Evolutionary conservation across 92 coral and sea anemone species (phyloP), one percentile per base, ranked within the genome.

Genomic region (Bergia puertoricense): DNA sequence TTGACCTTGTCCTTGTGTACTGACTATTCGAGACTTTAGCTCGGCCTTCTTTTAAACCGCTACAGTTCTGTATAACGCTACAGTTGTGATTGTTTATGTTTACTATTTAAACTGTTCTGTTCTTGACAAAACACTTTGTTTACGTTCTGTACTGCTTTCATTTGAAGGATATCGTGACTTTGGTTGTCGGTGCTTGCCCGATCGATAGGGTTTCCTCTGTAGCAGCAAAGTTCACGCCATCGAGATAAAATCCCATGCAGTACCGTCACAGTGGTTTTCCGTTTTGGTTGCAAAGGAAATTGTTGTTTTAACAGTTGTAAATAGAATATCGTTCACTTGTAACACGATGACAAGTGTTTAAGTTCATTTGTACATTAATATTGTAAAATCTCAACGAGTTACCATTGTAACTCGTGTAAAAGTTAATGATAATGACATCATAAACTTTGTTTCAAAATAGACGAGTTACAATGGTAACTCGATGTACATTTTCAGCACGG

Each of bases 61-160:
- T 65, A 65, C 71, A 72, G 76, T 72, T 72, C 76, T 72, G 76
- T 45, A 65, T 65, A 65, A 65, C 69, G 69, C 69, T 65, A 65
- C 69, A 65, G 69, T 65, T 65, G 69, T 65, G 69, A 65, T 65
- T 8, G 69, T 65, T 65, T 65, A 65, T 65, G 69, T 65, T 1
- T 65, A 65, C 69, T 65, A 65, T 65, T 65, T 65, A 65, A 65
- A 65, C 69, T 65, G 69, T n/a, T n/a, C n/a, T n/a, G n/a, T n/a
- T n/a, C n/a, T n/a, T n/a, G n/a, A n/a, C n/a, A n/a, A n/a, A n/a
- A n/a, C n/a, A n/a, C n/a, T n/a, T n/a, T n/a, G n/a, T n/a, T n/a
- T n/a, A n/a, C n/a, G n/a, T n/a, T n/a, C 69, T 65, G 69, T 65
- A 65, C 1, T 65, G 69, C 69, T 65, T 65, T 65, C 69, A 65